Evolutionary conservation across 1,140 invertebrate genomes (phyloP), one percentile per base, ranked within the genome.

Genomic region (Hetaerina americana): DNA sequence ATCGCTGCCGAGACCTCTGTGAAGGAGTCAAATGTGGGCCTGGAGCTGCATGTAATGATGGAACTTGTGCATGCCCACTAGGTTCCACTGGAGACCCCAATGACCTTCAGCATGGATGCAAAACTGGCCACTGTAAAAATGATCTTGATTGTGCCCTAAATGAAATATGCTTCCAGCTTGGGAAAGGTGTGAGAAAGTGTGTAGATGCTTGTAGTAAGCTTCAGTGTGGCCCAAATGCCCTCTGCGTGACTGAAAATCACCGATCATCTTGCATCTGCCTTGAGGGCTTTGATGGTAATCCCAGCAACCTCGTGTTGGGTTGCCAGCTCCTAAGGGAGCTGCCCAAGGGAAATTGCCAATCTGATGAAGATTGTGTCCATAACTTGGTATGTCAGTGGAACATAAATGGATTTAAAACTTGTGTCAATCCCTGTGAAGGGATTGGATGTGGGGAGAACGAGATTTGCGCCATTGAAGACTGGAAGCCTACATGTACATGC

Each of bases 211-310:
- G 93, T 77, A 89, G 87, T 71, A 92, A 93, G 80, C 83, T 92
- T 10, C 92, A 95, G 76, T 96, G 94, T 79, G 94, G 94, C 15
- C 92, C 93, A 0, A 95, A 95, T 80, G 92, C 93, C 3, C 80
- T 94, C 0, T 96, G 94, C 77, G 85, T 94, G 0, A 87, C 90
- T 25, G 87, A 92, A 71, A 89, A 91, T 77, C 92, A 95, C 79
- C 85, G 89, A 57, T 92, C 92, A 0, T 87, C 90, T 10, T 96
- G 94, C 78, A 87, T 95, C 66, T 96, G 94, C 79, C 81, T 88
- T 26, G 88, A 93, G 72, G 90, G 90, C 0, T 93, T 89, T 77
- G 80, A 83, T 24, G 93, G 93, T 10, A 91, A 92, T 79, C 91
- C 93, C 0, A 88, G 86, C 75, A 90, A 95, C 79, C 81, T 92